Conservation (phyloP, 2,113 vertebrate genomes). For the Myrmophylax atrothorax region DNA sequence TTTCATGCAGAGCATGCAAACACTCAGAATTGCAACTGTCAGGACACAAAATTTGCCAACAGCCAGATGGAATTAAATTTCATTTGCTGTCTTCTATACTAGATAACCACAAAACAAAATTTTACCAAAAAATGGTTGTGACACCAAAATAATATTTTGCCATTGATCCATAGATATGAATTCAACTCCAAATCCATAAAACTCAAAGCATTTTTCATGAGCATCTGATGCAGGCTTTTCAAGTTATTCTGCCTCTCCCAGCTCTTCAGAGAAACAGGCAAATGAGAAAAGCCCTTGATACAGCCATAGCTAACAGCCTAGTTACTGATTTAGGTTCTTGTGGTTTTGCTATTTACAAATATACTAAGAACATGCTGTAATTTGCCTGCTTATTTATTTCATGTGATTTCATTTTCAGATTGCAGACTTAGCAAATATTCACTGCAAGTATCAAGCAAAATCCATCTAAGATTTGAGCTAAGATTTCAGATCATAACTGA, state of each 20-base stretch:
- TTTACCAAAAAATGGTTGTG: not conserved
- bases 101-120: not conserved
- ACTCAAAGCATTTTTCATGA: not conserved
- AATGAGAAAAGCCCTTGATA: not conserved
- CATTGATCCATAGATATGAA: not conserved
- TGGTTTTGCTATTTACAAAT: not conserved
- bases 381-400: not conserved
- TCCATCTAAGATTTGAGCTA: not conserved
- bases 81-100: not conserved
- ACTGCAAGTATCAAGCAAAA: not conserved
- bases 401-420: not conserved
- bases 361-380: not conserved
- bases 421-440: not conserved
- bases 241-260: not conserved
- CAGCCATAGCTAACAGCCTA: not conserved
- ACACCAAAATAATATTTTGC: not conserved
- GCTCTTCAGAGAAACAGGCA: not conserved
- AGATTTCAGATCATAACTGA: not conserved
- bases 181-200: not conserved
- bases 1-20: conserved; percentile 27
- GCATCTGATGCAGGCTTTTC: not conserved
- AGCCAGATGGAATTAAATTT: not conserved
- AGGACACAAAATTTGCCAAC: not conserved
- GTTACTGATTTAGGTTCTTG: not conserved
- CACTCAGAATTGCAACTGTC: conserved; percentile 6